Percentiles rank a stretch among this genome's conserved stretches.
phyloP scores from a whole-genome alignment of 1,140 invertebrate genomes.

The Leptoteleia sp. region DNA sequence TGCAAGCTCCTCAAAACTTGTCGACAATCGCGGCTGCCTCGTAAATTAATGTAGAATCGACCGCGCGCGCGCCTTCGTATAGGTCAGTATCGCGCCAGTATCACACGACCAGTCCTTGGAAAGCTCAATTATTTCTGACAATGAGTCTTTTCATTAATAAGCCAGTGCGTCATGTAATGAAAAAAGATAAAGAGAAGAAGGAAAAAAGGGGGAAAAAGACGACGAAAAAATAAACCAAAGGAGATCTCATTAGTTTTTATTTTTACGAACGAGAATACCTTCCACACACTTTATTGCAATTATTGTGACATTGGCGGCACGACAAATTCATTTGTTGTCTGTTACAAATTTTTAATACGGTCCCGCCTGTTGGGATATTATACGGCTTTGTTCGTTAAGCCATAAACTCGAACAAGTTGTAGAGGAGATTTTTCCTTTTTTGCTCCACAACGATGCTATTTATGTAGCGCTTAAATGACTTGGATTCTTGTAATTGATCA shows the following conservation, averaged over 20 bases:
- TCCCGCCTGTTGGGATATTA: slow-evolving; percentile 4
- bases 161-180: slow-evolving; percentile 46
- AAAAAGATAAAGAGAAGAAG: too few species aligned
- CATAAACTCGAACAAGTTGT: slow-evolving; percentile 1
- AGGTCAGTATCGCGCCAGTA: slow-evolving; percentile 41
- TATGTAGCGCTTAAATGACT: too few species aligned
- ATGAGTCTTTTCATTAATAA: slow-evolving; percentile 62
- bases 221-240: too few species aligned
- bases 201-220: too few species aligned
- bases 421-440: not conserved
- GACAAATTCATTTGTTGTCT: slow-evolving; percentile 30
- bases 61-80: slow-evolving; percentile 12
- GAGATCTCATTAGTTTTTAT: slow-evolving; percentile 44
- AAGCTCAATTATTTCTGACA: slow-evolving; percentile 55
- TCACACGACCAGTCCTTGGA: slow-evolving; percentile 37
- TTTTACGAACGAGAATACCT: slow-evolving; percentile 47
- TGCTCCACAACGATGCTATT: not conserved
- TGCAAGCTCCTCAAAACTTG: too few species aligned
- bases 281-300: slow-evolving; percentile 23
- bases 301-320: slow-evolving; percentile 29
- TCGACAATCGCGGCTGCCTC: slow-evolving; percentile 2
- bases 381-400: slow-evolving; percentile 10
- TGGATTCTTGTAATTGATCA: too few species aligned
- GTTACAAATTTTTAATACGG: slow-evolving; percentile 21
- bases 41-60: slow-evolving; percentile 31